Percentiles rank a stretch among this genome's conserved stretches.
Evolutionary conservation across 1,140 invertebrate species (phyloP).

Genomic region (Drosophila lowei): DNA sequence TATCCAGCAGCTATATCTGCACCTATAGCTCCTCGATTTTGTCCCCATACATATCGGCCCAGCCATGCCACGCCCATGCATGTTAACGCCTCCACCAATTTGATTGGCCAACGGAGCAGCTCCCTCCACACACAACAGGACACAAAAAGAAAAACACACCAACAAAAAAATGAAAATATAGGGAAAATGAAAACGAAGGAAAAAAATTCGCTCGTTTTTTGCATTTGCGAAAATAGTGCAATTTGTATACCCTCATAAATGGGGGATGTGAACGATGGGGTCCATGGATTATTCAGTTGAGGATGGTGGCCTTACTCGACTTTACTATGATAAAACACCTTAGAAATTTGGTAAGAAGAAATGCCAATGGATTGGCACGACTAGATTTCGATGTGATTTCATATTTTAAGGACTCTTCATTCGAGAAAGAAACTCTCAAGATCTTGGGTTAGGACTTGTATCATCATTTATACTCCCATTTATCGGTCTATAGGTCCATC

Average conservation of each 20-base stretch:
- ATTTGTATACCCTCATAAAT: conserved; percentile 33
- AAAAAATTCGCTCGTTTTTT: conserved; percentile 4
- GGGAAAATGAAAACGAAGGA: conserved; percentile 7
- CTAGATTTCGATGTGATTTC: no score
- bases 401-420: no score
- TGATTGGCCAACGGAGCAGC: conserved; percentile 53
- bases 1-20: conserved; percentile 1
- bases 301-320: no score
- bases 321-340: no score
- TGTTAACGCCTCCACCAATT: conserved; percentile 49
- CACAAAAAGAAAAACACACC: neutral
- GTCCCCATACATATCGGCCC: conserved; percentile 24
- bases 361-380: no score
- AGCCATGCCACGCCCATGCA: conserved; percentile 63
- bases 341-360: no score
- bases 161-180: conserved; percentile 1
- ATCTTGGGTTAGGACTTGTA: no score
- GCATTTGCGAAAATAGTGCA: conserved; percentile 28
- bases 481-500: neutral
- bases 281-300: neutral
- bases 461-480: neutral
- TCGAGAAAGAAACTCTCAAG: no score
- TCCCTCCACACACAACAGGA: conserved; percentile 16
- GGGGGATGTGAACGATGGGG: neutral
- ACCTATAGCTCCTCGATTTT: conserved; percentile 6